Evolutionary conservation across 2,888 invertebrate genomes (phyloP), one percentile per base, ranked within the genome.

Genomic region (Acanthococcus lagerstroemiae): DNA sequence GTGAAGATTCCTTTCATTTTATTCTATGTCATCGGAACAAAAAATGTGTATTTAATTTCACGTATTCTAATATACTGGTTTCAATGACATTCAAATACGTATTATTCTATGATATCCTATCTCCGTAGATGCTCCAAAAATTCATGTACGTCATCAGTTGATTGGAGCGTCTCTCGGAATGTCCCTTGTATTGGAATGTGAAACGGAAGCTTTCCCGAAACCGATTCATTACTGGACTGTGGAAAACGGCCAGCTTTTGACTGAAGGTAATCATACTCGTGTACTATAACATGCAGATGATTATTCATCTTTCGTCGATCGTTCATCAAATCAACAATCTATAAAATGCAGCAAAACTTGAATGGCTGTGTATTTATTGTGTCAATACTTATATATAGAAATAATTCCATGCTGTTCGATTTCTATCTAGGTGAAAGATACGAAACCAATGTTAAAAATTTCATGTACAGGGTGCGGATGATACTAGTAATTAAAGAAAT

Each of bases 381-480:
- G n/a, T n/a, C n/a, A n/a, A n/a, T n/a, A n/a, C n/a, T n/a, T n/a
- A n/a, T n/a, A 22, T 44, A 15, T 44, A 60, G 4, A 15, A 26
- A 1, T 63, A 30, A 48, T 27, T 46, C 17, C 19, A 25, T 21
- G 7, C 21, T 26, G 9, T 27, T 48, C n/a, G 26, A 26, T 48
- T 52, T 17, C 3, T 37, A 69, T 69, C 12, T 67, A 72, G 72
- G 71, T 26, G 68, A 69, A 7, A 86, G 86, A 75, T 83, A 86
- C 73, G 85, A 86, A 73, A 84, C 87, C 22, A 80, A 83, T 70
- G 80, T 85, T 71, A 80, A 85, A 67, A 86, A 87, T 74, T 85
- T 86, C 68, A 84, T 84, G 60, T 90, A 87, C 79, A 87, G 86
- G 75, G 84, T 87, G 68, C 83, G 85, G 69, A 84, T 89, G 81